Conservation (phyloP, 2,113 vertebrate species). For the Ibidorhyncha struthersii region DNA sequence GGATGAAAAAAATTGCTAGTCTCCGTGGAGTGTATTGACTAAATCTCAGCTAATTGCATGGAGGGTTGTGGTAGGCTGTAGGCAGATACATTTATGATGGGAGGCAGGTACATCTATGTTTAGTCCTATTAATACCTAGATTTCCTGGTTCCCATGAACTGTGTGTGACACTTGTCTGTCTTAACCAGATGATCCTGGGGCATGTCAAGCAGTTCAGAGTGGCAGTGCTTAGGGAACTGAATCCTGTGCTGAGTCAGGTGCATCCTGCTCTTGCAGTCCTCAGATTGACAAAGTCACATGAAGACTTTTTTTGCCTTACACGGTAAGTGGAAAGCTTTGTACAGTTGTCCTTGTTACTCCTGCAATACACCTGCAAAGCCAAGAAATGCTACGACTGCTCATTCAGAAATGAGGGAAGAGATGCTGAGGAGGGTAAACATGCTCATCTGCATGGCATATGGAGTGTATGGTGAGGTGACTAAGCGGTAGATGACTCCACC, state of each 20-base stretch:
- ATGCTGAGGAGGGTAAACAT: neutral
- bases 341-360: neutral
- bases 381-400: neutral
- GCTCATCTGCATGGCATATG: neutral
- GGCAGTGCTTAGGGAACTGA: neutral
- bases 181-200: neutral
- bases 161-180: neutral
- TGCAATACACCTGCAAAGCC: neutral
- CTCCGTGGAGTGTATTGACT: neutral
- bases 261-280: neutral
- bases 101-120: neutral
- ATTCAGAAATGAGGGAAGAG: neutral
- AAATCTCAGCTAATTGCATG: neutral
- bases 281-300: neutral
- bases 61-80: neutral
- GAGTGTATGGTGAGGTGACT: neutral
- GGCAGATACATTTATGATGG: neutral
- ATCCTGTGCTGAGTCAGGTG: neutral
- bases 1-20: neutral
- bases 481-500: neutral
- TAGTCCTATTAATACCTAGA: neutral
- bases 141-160: neutral
- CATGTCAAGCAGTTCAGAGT: neutral
- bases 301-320: accelerated
- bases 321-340: neutral